Evolutionary conservation across 2,888 invertebrate genomes (phyloP).

Genomic region (Liodrosophila aerea): DNA sequence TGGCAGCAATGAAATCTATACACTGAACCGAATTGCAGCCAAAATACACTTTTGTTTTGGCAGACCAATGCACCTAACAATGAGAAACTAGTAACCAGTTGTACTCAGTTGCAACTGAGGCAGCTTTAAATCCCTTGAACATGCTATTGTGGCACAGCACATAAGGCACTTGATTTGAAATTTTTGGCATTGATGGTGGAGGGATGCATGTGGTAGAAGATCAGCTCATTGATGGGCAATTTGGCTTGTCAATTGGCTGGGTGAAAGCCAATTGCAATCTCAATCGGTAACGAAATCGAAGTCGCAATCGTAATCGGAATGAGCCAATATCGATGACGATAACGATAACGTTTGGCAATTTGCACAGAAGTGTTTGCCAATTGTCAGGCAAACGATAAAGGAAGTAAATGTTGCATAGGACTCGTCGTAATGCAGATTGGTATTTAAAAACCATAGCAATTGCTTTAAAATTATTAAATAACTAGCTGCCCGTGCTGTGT

Average conservation of each 20-base stretch:
- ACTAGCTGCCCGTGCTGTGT: constrained; percentile 19
- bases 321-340: constrained; percentile 33
- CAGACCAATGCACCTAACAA: too few relatives aligned
- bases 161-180: constrained; percentile 15
- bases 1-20: too few relatives aligned
- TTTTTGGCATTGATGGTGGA: constrained; percentile 16
- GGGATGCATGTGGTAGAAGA: constrained; percentile 3
- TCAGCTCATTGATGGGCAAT: constrained; percentile 68
- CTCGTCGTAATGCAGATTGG: background rate
- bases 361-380: constrained; percentile 47
- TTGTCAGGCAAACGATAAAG: constrained; percentile 19
- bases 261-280: constrained; percentile 41
- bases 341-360: constrained; percentile 26
- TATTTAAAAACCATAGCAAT: constrained; percentile 50
- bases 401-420: background rate
- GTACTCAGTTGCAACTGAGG: background rate
- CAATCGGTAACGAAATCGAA: constrained; percentile 25
- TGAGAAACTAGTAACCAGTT: constrained; percentile 26
- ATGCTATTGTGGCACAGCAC: too few relatives aligned
- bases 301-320: constrained; percentile 39
- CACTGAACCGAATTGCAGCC: constrained; percentile 7
- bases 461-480: constrained; percentile 46
- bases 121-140: background rate
- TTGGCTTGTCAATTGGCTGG: constrained; percentile 64
- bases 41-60: constrained; percentile 28